These are phyloP conservation scores for Pseudorasbora parva DNA, from an alignment of 2,113 vertebrate genomes.

Conservation along the genomic window DNA sequence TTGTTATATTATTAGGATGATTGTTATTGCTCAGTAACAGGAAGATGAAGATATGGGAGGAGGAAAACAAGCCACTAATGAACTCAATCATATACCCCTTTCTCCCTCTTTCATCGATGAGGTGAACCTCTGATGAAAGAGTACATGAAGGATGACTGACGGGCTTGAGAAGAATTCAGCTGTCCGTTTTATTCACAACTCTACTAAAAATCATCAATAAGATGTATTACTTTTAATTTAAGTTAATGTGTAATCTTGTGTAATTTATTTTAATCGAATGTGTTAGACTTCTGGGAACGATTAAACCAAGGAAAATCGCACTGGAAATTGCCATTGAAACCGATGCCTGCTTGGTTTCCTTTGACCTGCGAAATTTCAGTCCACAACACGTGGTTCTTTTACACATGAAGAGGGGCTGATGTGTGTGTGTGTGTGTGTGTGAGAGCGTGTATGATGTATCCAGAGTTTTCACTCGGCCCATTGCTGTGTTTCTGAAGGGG, in stretches of 20 bases:
- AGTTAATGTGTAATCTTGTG: conserved; percentile 73
- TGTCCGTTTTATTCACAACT: conserved; percentile 70
- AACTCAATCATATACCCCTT: conserved; percentile 66
- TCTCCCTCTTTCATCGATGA: conserved; percentile 47
- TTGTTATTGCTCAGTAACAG: conserved; percentile 65
- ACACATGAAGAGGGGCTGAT: conserved; percentile 52
- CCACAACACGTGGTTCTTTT: conserved; percentile 55
- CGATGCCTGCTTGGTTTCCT: conserved; percentile 58
- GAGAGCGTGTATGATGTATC: conserved; percentile 4
- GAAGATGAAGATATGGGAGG: conserved; percentile 41
- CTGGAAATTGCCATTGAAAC: conserved; percentile 70
- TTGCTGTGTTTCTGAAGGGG: conserved; percentile 1
- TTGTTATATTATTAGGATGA: conserved; percentile 40
- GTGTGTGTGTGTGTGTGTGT: conserved; percentile 42
- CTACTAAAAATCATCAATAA: conserved; percentile 66
- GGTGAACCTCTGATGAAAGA: conserved; percentile 57
- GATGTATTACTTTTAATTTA: conserved; percentile 73
- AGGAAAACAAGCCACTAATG: conserved; percentile 71
- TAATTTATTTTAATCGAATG: conserved; percentile 54
- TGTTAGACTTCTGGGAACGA: conserved; percentile 68
- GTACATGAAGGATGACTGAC: conserved; percentile 68
- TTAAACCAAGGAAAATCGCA: conserved; percentile 68
- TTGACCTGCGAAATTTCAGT: conserved; percentile 51
- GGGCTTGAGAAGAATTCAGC: conserved; percentile 60
- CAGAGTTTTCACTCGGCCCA: conserved; percentile 18